Conservation (phyloP, 2,888 invertebrate genomes). For the Drosophila ustulata region DNA sequence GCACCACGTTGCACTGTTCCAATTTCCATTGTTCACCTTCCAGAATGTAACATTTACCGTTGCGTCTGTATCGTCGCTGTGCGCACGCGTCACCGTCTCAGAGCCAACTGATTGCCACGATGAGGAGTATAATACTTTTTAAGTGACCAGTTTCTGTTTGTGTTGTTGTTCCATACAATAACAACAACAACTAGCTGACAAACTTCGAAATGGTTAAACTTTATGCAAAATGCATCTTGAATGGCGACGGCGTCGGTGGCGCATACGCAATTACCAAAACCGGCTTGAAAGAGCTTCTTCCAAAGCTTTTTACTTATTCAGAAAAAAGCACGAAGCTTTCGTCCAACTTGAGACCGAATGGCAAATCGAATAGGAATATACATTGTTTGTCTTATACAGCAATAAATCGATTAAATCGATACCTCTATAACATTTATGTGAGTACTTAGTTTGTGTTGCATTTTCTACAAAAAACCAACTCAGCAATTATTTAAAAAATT, state of each 20-base stretch:
- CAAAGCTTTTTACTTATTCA: neutral
- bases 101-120: constrained; percentile 43
- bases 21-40: constrained; percentile 25
- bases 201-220: constrained; percentile 38
- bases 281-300: constrained; percentile 42
- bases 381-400: neutral
- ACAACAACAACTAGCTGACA: constrained; percentile 11
- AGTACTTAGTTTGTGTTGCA: no score
- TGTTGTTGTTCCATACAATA: constrained; percentile 8
- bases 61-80: constrained; percentile 38
- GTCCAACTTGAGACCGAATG: neutral
- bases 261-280: constrained; percentile 67
- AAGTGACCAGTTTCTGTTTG: constrained; percentile 50
- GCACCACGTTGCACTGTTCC: constrained; percentile 39
- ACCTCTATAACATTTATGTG: neutral
- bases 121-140: constrained; percentile 46
- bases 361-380: neutral
- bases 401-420: neutral
- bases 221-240: constrained; percentile 67
- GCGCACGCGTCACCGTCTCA: constrained; percentile 71
- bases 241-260: constrained; percentile 25
- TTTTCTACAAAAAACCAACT: no score
- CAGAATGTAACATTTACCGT: constrained; percentile 51
- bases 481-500: no score
- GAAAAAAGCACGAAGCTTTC: neutral